These are phyloP conservation scores for Pangasius djambal DNA, from an alignment of 2,797 vertebrate genomes.

Conservation along the genomic window DNA sequence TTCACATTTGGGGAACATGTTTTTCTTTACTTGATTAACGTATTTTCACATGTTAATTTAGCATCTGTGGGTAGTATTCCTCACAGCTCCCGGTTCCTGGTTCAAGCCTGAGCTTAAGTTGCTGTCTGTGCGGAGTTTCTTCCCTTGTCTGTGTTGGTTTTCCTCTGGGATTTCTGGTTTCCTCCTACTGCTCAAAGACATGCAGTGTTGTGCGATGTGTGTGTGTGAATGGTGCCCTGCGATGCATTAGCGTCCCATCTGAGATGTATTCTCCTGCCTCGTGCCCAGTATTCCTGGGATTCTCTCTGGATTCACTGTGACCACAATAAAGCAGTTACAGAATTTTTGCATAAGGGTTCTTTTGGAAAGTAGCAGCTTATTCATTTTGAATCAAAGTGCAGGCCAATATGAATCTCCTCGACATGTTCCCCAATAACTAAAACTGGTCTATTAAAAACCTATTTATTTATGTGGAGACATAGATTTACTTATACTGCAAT, in stretches of 20 bases:
- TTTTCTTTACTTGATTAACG: background rate
- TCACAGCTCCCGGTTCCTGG: background rate
- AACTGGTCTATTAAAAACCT: background rate
- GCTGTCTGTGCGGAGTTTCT: background rate
- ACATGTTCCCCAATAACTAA: background rate
- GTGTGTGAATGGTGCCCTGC: background rate
- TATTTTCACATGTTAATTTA: background rate
- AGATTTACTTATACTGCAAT: background rate
- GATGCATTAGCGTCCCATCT: background rate
- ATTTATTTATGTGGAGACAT: background rate
- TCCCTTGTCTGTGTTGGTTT: background rate
- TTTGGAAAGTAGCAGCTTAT: background rate
- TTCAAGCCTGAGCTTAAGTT: background rate
- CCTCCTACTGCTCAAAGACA: background rate
- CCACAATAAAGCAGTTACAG: background rate
- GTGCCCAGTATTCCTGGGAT: background rate
- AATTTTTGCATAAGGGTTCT: background rate
- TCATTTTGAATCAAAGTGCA: background rate
- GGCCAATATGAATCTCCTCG: too few relatives aligned
- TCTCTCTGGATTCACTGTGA: background rate
- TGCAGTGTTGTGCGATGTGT: background rate
- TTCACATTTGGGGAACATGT: too few relatives aligned
- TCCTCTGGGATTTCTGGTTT: background rate
- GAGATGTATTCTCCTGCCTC: background rate
- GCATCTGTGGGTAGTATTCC: background rate